These are phyloP conservation scores for Girardia tigrina DNA, from an alignment of 2,888 invertebrate species.

Conservation along the genomic window DNA sequence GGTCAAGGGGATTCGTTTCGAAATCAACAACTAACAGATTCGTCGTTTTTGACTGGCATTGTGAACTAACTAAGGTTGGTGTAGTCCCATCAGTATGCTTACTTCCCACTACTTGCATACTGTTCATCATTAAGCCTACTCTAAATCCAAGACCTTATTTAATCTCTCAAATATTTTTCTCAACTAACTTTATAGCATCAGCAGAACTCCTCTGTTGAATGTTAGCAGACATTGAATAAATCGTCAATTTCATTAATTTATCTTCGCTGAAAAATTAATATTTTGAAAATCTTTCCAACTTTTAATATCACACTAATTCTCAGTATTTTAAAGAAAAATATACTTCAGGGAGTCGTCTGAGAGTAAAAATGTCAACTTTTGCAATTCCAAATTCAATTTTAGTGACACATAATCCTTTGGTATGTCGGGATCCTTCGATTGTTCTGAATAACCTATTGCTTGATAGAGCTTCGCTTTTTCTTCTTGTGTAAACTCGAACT, in stretches of 20 bases:
- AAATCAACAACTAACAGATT: slow-evolving; percentile 65
- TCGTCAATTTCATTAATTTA: not conserved
- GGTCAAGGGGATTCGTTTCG: slow-evolving; percentile 78
- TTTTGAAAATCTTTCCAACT: too few species aligned
- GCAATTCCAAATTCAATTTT: slow-evolving; percentile 63
- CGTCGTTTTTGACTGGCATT: not conserved
- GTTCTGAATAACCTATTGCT: slow-evolving; percentile 91
- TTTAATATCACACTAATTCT: too few species aligned
- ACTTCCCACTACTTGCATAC: not conserved
- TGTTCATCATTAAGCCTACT: not conserved
- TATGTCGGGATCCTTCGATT: slow-evolving; percentile 52
- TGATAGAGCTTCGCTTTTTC: slow-evolving; percentile 81
- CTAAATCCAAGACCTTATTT: not conserved
- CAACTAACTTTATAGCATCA: not conserved
- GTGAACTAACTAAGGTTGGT: not conserved
- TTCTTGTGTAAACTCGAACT: slow-evolving; percentile 77
- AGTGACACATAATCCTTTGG: slow-evolving; percentile 63
- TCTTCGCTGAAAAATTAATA: too few species aligned
- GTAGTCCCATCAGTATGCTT: not conserved
- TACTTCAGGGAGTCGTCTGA: slow-evolving; percentile 53
- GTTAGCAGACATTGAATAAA: not conserved
- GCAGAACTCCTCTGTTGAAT: not conserved
- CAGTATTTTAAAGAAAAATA: too few species aligned
- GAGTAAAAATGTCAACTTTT: slow-evolving; percentile 61
- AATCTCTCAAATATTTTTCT: slow-evolving; percentile 30